Conservation (phyloP, 2,888 invertebrate genomes). For the Drosophila maculinotata region DNA sequence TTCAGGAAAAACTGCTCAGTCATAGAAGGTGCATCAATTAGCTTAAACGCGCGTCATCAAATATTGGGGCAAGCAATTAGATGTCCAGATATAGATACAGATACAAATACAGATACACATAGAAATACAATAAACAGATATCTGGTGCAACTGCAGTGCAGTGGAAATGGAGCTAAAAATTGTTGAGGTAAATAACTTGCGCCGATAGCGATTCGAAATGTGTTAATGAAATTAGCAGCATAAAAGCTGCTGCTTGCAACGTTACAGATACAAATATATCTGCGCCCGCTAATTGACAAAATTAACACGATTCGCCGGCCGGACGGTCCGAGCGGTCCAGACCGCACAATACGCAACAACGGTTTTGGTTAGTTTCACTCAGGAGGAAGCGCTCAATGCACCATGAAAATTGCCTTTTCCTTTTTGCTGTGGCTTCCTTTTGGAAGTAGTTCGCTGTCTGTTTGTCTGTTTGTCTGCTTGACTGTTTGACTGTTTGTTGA, state of each 20-base stretch:
- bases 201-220: conserved; percentile 61
- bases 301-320: conserved; percentile 69
- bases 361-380: conserved; percentile 72
- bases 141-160: conserved; percentile 51
- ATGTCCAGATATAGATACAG: background rate
- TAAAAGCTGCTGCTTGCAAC: conserved; percentile 68
- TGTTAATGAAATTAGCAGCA: conserved; percentile 82
- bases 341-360: conserved; percentile 61
- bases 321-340: conserved; percentile 17
- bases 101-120: background rate
- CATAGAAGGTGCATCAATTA: conserved; percentile 45
- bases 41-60: conserved; percentile 65
- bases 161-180: conserved; percentile 38
- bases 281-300: conserved; percentile 73
- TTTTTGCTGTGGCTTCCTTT: conserved; percentile 48
- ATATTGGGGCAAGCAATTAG: conserved; percentile 65
- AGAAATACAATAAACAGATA: conserved; percentile 19
- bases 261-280: conserved; percentile 66
- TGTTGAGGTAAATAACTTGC: conserved; percentile 56
- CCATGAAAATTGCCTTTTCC: conserved; percentile 26
- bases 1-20: conserved; percentile 18
- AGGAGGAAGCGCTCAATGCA: conserved; percentile 48
- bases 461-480: conserved; percentile 40
- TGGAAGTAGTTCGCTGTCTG: conserved; percentile 36
- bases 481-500: conserved; percentile 5